These are phyloP conservation scores for Ecdyonurus torrentis DNA, from an alignment of 2,888 invertebrate genomes.

Conservation along the genomic window DNA sequence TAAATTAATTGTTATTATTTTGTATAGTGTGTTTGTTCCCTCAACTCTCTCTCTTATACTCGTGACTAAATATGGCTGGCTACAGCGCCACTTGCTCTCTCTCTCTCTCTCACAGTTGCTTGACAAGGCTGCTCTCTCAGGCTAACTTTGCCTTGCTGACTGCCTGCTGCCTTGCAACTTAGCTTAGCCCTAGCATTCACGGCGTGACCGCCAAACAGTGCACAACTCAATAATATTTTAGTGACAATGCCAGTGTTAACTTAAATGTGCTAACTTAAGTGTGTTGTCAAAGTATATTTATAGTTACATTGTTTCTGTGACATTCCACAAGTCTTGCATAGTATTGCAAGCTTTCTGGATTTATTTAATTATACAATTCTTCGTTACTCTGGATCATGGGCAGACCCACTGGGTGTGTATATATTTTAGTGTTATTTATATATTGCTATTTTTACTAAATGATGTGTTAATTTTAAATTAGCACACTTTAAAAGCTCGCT, in stretches of 20 bases:
- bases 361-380: no score
- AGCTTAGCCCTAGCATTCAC: neutral
- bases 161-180: neutral
- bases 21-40: no score
- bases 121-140: neutral
- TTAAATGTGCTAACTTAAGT: no score
- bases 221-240: neutral
- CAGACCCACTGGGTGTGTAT: conserved; percentile 1
- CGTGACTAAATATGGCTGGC: conserved; percentile 13
- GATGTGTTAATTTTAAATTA: no score
- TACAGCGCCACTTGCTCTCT: conserved; percentile 1
- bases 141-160: neutral
- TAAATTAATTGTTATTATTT: no score
- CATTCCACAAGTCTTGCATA: neutral
- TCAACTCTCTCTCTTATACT: conserved; percentile 10
- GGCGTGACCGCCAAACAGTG: neutral
- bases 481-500: no score
- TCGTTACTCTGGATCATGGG: neutral
- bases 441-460: no score
- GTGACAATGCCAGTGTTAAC: neutral
- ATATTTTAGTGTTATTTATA: no score
- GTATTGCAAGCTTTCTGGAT: neutral
- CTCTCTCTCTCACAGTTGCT: neutral
- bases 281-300: no score
- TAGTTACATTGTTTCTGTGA: no score